These are phyloP conservation scores for Oreotrochilus melanogaster DNA, from an alignment of 2,113 vertebrate genomes.

Conservation along the genomic window DNA sequence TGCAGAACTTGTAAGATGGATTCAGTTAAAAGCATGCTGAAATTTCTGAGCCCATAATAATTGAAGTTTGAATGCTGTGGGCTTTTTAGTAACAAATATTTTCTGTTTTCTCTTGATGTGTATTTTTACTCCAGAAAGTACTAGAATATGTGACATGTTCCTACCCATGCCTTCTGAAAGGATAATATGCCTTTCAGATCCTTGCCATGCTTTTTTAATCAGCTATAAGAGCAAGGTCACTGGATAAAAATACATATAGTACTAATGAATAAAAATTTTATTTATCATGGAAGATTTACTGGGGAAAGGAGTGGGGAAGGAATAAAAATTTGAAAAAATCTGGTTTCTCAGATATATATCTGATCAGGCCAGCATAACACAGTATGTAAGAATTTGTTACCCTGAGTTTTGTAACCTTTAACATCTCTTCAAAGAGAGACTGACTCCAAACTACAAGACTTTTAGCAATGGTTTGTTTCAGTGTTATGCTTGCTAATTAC, in stretches of 20 bases:
- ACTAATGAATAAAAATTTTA: not conserved
- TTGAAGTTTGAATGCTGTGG: not conserved
- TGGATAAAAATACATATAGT: not conserved
- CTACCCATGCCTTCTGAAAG: not conserved
- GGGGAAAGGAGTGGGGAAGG: rapidly evolving
- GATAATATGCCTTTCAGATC: not conserved
- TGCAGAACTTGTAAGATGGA: not conserved
- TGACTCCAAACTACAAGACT: not conserved
- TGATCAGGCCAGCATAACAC: not conserved
- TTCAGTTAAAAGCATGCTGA: not conserved
- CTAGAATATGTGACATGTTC: not conserved
- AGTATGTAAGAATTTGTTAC: not conserved
- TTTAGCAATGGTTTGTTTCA: not conserved
- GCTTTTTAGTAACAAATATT: not conserved
- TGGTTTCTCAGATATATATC: not conserved
- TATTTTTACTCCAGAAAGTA: not conserved
- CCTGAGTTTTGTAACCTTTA: not conserved
- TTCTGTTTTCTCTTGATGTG: not conserved
- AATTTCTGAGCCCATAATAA: not conserved
- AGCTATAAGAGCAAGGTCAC: not conserved
- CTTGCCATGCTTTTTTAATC: not conserved
- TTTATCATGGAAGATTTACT: not conserved
- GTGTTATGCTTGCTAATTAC: rapidly evolving
- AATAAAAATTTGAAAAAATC: not conserved
- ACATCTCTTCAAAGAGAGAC: not conserved